These are phyloP conservation scores for Charaxes varanes DNA, from an alignment of 1,140 invertebrate genomes.

Conservation along the genomic window DNA sequence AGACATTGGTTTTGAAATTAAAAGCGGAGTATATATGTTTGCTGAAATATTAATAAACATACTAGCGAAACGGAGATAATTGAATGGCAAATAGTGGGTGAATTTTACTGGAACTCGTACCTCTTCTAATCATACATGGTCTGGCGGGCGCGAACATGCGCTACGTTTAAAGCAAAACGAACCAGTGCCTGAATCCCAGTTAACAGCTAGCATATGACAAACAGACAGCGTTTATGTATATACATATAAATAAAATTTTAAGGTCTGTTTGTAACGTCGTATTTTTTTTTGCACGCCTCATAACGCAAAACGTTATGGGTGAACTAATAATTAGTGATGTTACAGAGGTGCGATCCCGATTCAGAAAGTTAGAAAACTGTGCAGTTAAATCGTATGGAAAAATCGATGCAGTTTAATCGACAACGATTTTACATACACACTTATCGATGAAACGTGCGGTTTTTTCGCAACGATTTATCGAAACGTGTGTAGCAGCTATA, in stretches of 20 bases:
- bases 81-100: conserved; percentile 6
- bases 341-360: too few relatives aligned
- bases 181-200: conserved; percentile 4
- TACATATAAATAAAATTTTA: neutral
- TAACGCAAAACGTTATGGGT: too few relatives aligned
- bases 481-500: too few relatives aligned
- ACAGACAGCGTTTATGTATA: neutral
- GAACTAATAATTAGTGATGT: too few relatives aligned
- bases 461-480: too few relatives aligned
- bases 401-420: too few relatives aligned
- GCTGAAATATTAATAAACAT: conserved; percentile 4
- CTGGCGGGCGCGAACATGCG: conserved; percentile 22
- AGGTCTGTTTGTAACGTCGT: too few relatives aligned
- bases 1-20: conserved; percentile 8
- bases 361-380: too few relatives aligned
- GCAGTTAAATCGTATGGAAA: too few relatives aligned
- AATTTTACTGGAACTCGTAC: conserved; percentile 6
- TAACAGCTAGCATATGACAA: neutral
- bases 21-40: conserved; percentile 2
- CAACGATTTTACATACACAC: too few relatives aligned
- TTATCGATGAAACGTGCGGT: too few relatives aligned
- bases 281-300: neutral
- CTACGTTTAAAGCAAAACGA: conserved; percentile 19
- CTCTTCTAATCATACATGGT: conserved; percentile 24
- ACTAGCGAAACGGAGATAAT: conserved; percentile 5